phyloP scores from a whole-genome alignment of 2,113 vertebrate genomes.

The Amphilophus citrinellus region DNA sequence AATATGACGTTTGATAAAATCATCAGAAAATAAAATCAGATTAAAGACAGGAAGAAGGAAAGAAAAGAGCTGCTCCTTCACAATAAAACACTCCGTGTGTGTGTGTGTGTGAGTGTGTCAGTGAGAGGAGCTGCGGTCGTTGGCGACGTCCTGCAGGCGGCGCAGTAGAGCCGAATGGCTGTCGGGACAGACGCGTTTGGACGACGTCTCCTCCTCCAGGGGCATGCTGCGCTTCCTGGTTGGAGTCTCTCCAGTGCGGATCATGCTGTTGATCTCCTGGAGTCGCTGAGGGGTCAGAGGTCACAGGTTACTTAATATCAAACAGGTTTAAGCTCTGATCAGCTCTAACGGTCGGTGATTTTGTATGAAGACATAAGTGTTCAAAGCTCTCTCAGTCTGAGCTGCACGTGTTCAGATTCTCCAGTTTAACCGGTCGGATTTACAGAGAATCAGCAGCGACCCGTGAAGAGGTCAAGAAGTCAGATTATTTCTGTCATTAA shows the following conservation, averaged over 20 bases:
- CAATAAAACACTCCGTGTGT: not conserved
- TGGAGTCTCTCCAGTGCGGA: constrained; percentile 91
- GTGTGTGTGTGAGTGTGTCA: constrained; percentile 55
- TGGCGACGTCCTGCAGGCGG: constrained; percentile 92
- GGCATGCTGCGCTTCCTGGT: constrained; percentile 91
- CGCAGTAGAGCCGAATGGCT: constrained; percentile 88
- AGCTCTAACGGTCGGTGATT: too few species aligned
- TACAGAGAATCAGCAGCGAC: too few species aligned
- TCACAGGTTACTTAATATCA: not conserved
- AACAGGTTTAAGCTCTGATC: too few species aligned
- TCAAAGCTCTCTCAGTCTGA: not conserved
- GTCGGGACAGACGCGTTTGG: constrained; percentile 92
- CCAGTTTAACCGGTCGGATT: too few species aligned
- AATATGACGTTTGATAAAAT: not conserved
- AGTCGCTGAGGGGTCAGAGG: constrained; percentile 81
- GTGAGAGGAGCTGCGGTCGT: constrained; percentile 90
- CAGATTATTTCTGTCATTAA: too few species aligned
- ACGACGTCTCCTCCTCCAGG: constrained; percentile 87
- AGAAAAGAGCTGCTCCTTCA: not conserved
- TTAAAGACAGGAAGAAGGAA: not conserved
- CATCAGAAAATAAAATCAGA: not conserved
- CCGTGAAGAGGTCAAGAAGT: too few species aligned
- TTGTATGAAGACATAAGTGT: not conserved
- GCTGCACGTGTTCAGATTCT: not conserved
- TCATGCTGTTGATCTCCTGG: constrained; percentile 96